Evolutionary conservation across 2,797 vertebrate species (phyloP).

Genomic region (Tangara arthus): DNA sequence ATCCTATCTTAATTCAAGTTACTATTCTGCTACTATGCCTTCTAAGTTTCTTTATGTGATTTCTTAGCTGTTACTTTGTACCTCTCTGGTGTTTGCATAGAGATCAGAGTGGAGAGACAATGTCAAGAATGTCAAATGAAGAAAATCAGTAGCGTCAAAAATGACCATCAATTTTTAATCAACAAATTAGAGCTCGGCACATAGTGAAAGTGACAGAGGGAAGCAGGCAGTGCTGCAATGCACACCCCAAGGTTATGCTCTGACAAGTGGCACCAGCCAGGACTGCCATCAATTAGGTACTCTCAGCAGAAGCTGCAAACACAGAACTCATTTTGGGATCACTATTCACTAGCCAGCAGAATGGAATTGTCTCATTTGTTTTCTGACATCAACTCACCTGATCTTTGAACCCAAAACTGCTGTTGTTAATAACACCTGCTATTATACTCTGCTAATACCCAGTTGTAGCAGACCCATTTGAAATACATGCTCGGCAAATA

Average conservation of each 20-base stretch:
- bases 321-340: neutral
- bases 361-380: neutral
- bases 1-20: neutral
- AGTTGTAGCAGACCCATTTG: neutral
- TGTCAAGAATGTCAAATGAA: neutral
- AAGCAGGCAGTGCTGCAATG: neutral
- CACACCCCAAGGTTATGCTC: neutral
- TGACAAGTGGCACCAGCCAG: neutral
- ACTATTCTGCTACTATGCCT: neutral
- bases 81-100: neutral
- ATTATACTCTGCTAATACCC: neutral
- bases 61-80: neutral
- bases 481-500: neutral
- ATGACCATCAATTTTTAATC: neutral
- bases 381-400: neutral
- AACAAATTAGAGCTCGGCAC: neutral
- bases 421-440: neutral
- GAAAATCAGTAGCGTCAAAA: neutral
- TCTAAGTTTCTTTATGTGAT: neutral
- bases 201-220: neutral
- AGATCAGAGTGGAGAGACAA: neutral
- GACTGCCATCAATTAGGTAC: neutral
- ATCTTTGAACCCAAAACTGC: constrained; percentile 8
- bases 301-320: neutral
- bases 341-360: neutral